phyloP scores from a whole-genome alignment of 2,797 vertebrate species.

The Gymnodraco acuticeps region DNA sequence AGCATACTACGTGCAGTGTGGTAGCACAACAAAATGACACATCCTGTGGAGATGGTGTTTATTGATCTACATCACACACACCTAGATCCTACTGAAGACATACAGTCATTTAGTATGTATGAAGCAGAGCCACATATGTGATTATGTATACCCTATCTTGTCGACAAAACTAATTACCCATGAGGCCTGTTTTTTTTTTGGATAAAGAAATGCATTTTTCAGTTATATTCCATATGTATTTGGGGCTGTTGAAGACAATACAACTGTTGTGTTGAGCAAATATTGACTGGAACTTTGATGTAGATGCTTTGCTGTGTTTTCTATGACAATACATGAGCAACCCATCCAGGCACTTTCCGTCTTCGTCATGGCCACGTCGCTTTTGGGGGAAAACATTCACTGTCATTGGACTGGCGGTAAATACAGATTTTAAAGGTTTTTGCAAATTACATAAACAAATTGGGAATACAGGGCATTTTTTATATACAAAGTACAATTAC shows the following conservation, averaged over 20 bases:
- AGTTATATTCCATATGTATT: conserved; percentile 26
- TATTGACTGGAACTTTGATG: not conserved
- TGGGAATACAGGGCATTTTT: too few relatives aligned
- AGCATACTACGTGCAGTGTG: not conserved
- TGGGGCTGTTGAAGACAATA: not conserved
- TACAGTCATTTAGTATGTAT: conserved; percentile 44
- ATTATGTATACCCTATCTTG: conserved; percentile 42
- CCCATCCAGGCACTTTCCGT: too few relatives aligned
- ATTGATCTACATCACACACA: conserved; percentile 46
- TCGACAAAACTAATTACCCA: conserved; percentile 43
- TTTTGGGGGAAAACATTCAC: too few relatives aligned
- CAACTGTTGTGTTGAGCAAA: not conserved
- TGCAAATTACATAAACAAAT: too few relatives aligned
- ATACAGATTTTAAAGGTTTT: too few relatives aligned
- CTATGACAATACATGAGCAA: too few relatives aligned
- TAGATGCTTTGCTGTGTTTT: not conserved
- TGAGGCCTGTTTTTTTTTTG: conserved; percentile 16
- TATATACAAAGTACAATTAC: too few relatives aligned
- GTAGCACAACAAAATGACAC: conserved; percentile 4
- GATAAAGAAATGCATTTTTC: conserved; percentile 38
- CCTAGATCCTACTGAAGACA: conserved; percentile 30
- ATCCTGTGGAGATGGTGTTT: conserved; percentile 27
- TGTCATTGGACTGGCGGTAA: too few relatives aligned
- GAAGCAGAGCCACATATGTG: conserved; percentile 29
- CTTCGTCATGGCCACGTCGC: too few relatives aligned